Conservation (phyloP, 2,888 invertebrate genomes). For the Cosmopolites sordidus region DNA sequence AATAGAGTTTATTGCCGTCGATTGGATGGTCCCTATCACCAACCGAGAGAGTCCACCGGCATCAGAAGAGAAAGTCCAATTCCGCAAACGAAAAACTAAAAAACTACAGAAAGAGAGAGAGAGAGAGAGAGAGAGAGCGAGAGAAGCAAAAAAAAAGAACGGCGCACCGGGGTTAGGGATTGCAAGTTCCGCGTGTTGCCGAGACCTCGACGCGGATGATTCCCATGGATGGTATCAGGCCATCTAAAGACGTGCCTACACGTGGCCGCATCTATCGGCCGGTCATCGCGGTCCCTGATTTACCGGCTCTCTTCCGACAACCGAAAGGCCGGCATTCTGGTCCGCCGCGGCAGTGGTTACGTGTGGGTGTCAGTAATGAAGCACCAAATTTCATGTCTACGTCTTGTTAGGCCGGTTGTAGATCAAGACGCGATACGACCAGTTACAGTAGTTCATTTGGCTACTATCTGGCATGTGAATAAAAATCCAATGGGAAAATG, state of each 20-base stretch:
- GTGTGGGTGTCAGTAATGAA: slow-evolving; percentile 39
- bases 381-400: slow-evolving; percentile 36
- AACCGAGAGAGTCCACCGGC: neutral
- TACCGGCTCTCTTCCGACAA: slow-evolving; percentile 22
- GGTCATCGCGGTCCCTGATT: slow-evolving; percentile 24
- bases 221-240: slow-evolving; percentile 40
- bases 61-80: slow-evolving; percentile 24
- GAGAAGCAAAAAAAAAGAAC: neutral
- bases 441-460: slow-evolving; percentile 34
- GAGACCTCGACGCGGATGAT: slow-evolving; percentile 30
- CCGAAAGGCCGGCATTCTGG: slow-evolving; percentile 10
- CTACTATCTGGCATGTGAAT: slow-evolving; percentile 15
- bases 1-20: no score
- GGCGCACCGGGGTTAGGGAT: slow-evolving; percentile 18
- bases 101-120: neutral
- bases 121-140: neutral
- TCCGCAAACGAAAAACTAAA: slow-evolving; percentile 14
- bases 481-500: slow-evolving; percentile 7
- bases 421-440: slow-evolving; percentile 29
- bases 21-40: no score
- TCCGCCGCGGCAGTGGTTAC: slow-evolving; percentile 9
- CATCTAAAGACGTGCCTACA: slow-evolving; percentile 46
- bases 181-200: slow-evolving; percentile 26
- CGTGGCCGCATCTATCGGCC: slow-evolving; percentile 43
- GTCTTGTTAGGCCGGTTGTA: slow-evolving; percentile 33